These are phyloP conservation scores for Drosophila peninsularis DNA, from an alignment of 2,888 invertebrate species.

Conservation along the genomic window DNA sequence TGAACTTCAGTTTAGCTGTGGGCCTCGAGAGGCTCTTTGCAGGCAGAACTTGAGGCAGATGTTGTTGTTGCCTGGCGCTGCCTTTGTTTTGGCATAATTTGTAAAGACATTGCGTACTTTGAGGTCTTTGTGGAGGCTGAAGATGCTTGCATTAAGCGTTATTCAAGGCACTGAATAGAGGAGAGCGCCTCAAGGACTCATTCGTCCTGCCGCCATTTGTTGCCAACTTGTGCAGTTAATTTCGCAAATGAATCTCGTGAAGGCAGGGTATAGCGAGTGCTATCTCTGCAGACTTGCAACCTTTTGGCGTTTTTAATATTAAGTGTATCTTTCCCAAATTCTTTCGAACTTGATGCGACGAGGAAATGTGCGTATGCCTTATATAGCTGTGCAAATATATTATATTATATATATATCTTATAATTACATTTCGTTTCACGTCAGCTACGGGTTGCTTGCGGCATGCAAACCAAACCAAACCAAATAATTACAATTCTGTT, in stretches of 20 bases:
- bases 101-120: slow-evolving; percentile 54
- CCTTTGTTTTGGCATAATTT: slow-evolving; percentile 60
- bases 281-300: no score
- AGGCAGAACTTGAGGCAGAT: slow-evolving; percentile 58
- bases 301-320: no score
- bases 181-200: slow-evolving; percentile 1
- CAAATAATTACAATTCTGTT: slow-evolving; percentile 52
- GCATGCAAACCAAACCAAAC: slow-evolving; percentile 5
- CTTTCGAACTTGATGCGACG: neutral
- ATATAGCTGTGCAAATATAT: neutral
- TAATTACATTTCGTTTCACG: neutral
- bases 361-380: no score
- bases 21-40: slow-evolving; percentile 51
- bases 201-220: slow-evolving; percentile 17
- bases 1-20: slow-evolving; percentile 43
- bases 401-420: slow-evolving; percentile 3
- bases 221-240: slow-evolving; percentile 55
- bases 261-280: slow-evolving; percentile 1
- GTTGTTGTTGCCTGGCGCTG: slow-evolving; percentile 30
- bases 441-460: neutral
- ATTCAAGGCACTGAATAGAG: slow-evolving; percentile 52
- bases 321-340: neutral
- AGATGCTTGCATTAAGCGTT: slow-evolving; percentile 63
- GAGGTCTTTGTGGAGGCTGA: slow-evolving; percentile 31
- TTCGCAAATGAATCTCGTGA: slow-evolving; percentile 49